Evolutionary conservation across 1,140 invertebrate species (phyloP), one percentile per base, ranked within the genome.

Genomic region (Drosophila malerkotliana): DNA sequence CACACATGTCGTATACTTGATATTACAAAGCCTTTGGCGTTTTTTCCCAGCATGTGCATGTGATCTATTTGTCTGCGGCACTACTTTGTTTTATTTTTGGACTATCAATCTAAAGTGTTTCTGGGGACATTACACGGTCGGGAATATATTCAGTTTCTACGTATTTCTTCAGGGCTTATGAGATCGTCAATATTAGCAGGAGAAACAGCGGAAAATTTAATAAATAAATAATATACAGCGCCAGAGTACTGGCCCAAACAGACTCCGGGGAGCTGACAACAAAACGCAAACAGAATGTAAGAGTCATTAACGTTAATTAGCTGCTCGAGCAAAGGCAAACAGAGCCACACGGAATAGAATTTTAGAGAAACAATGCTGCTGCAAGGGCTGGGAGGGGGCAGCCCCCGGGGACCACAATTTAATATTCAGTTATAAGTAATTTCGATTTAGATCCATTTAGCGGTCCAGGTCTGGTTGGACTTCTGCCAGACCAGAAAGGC

Each of bases 241-340:
- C 34, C 39, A 44, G 24, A 12, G 28, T 32, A 9, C 28, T 37
- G 45, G 44, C 37, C 39, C 15, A 67, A 51, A 45, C 63, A 67
- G 59, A 14, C 63, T 67, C 60, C 60, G 47, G 34, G 30, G 47
- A 24, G 18, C 34, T 41, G 56, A 56, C 26, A 62, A 67, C 49
- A 60, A 55, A 51, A 58, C 51, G 49, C 39, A 47, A 59, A 74
- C 41, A 49, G 14, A 51, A 76, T 82, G 69, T 54, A 62, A 64
- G 41, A 76, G 62, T 58, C 59, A 73, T 85, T 73, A 62, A 62
- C 66, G 54, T 54, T 79, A 83, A 79, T 84, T 79, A 73, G 66
- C 58, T 66, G 59, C 37, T 45, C 59, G 66, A 52, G 55, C 55
- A 56, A 62, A 55, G 30, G 63, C 51, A 73, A 72, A 71, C 55